Evolutionary conservation across 2,797 vertebrate genomes (phyloP), one percentile per base, ranked within the genome.

Genomic region (Enteromius mattozi): DNA sequence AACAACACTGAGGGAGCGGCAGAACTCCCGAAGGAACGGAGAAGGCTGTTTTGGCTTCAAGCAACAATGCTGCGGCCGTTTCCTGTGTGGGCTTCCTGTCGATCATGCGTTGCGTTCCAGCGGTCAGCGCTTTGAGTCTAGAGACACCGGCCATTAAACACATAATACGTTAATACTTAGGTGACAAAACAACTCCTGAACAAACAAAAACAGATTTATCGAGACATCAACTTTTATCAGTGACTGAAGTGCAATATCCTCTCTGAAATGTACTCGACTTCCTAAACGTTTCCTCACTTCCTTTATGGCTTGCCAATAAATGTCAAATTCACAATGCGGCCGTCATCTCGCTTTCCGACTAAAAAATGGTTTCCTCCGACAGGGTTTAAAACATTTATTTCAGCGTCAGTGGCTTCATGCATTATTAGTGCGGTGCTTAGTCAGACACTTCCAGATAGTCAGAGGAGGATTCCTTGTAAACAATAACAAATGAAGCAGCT

Each of bases 81-180:
- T 95, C 94, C 94, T 93, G 93, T 85, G 89, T 88, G 87, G 84
- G 88, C 90, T 94, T 94, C 94, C 92, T 94, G 92, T 90, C 90
- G 90, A 78, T 88, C 83, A 88, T 80, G 88, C 13, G 59, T 88
- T 77, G 69, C 89, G 87, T 92, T 91, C 89, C 89, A 91, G 88
- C 81, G 88, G 88, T 91, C 90, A 87, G 88, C 82, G 71, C 79
- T 81, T 90, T 88, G 86, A 89, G 83, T 87, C 82, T 88, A 88
- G 86, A 90, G 89, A 91, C 93, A 92, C 89, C 87, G 87, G 30
- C 24, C 12, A 74, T 51, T 30, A 74, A 72, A 70, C 47, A 42
- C 61, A 83, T 65, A 19, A 42, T 51, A 42, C 33, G 24, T 42
- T 37, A 17, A 14, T 5, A 12, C 42, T 12, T 7, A 81, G 10